A percentile compares a stretch with the other conserved stretches of the same genome.
Evolutionary conservation across 2,113 vertebrate genomes (phyloP).

Genomic region (Ploceus nigricollis): DNA sequence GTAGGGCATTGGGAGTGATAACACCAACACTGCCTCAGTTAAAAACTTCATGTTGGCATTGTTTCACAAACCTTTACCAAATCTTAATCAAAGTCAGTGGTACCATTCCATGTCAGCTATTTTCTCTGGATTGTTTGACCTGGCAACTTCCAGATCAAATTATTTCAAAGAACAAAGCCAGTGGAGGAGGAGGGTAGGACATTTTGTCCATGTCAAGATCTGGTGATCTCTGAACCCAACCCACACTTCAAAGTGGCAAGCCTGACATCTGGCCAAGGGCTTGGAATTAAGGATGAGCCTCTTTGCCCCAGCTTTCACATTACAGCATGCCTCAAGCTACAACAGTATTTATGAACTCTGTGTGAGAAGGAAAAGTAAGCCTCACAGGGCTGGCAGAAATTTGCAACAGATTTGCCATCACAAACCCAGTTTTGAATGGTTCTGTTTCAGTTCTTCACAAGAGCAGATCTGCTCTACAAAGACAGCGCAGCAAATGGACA

Average conservation of each 20-base stretch:
- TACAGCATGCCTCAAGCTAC: neutral
- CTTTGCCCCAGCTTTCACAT: neutral
- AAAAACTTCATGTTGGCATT: neutral
- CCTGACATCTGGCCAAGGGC: neutral
- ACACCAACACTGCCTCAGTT: neutral
- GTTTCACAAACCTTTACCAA: neutral
- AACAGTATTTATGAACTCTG: neutral
- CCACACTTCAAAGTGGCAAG: rapidly evolving
- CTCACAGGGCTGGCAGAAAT: neutral
- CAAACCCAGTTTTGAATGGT: neutral
- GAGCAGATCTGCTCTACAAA: neutral
- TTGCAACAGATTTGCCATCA: neutral
- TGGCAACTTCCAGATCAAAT: neutral
- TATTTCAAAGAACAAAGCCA: neutral
- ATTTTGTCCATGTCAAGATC: neutral
- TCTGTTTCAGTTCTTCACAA: neutral
- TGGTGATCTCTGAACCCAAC: neutral
- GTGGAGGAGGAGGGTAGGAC: neutral
- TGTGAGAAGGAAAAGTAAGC: neutral
- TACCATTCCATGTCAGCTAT: neutral
- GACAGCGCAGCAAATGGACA: neutral
- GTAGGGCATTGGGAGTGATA: neutral
- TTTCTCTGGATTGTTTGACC: neutral
- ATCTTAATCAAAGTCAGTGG: neutral
- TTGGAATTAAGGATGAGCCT: neutral